Evolutionary conservation across 2,797 vertebrate species (phyloP).

Genomic region (Sebastes reedi): DNA sequence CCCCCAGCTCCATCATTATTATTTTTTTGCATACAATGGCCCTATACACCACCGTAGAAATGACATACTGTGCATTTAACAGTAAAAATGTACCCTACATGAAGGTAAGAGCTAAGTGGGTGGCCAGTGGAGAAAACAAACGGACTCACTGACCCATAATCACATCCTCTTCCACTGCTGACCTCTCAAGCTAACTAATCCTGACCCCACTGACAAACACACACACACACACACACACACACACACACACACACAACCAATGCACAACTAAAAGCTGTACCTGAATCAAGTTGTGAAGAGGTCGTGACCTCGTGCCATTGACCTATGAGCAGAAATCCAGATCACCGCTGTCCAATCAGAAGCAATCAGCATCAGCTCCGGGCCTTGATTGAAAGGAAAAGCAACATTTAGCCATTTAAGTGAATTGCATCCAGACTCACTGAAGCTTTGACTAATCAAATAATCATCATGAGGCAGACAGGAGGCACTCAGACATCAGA

Average conservation of each 20-base stretch:
- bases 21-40: background rate
- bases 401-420: conserved; percentile 6
- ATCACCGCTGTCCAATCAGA: conserved; percentile 26
- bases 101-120: background rate
- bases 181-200: background rate
- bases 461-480: background rate
- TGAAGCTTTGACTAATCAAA: too few species aligned
- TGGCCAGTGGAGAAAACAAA: background rate
- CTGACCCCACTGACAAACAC: background rate
- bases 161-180: background rate
- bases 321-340: background rate
- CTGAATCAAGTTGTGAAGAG: background rate
- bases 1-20: too few species aligned
- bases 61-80: background rate
- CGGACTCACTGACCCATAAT: background rate
- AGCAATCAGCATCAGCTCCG: conserved; percentile 13
- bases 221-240: background rate
- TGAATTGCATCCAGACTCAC: conserved; percentile 18
- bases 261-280: background rate
- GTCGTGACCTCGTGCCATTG: background rate
- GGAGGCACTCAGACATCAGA: background rate
- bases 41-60: rapidly evolving
- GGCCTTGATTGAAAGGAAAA: conserved; percentile 4
- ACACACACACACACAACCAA: background rate
- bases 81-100: background rate